phyloP scores from a whole-genome alignment of 2,797 vertebrate species.

The Cygnus olor region DNA sequence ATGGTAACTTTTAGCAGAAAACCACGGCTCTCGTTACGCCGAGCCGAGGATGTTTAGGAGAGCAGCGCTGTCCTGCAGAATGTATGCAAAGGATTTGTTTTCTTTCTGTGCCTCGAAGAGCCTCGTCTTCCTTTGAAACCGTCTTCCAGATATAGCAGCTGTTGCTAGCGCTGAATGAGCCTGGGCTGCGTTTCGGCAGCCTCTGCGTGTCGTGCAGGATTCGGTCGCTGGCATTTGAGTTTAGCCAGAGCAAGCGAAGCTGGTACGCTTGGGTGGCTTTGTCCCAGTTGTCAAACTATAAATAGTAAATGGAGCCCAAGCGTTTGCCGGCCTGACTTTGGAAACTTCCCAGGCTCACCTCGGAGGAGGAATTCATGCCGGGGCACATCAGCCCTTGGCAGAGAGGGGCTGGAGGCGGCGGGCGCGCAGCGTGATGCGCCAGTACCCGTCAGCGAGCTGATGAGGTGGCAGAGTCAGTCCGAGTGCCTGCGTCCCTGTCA shows the following conservation, averaged over 20 bases:
- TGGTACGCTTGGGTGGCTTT: neutral
- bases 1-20: neutral
- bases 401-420: neutral
- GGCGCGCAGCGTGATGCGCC: neutral
- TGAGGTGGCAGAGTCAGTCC: neutral
- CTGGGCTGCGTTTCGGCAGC: neutral
- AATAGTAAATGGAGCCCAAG: neutral
- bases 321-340: neutral
- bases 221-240: neutral
- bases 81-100: neutral
- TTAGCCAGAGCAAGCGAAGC: neutral
- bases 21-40: fast-evolving
- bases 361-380: neutral
- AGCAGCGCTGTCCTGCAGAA: neutral
- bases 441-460: fast-evolving
- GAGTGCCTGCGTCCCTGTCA: neutral
- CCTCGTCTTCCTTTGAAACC: neutral
- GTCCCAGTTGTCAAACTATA: neutral
- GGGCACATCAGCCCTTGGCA: neutral
- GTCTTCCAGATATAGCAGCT: neutral
- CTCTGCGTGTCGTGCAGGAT: neutral
- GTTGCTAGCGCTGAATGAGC: neutral
- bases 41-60: fast-evolving
- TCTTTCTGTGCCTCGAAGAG: neutral
- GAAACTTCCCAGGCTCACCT: neutral